A percentile compares a stretch with the other conserved stretches of the same genome.
Conservation (phyloP, 2,888 invertebrate species). For the Eucriotettix oculatus region DNA sequence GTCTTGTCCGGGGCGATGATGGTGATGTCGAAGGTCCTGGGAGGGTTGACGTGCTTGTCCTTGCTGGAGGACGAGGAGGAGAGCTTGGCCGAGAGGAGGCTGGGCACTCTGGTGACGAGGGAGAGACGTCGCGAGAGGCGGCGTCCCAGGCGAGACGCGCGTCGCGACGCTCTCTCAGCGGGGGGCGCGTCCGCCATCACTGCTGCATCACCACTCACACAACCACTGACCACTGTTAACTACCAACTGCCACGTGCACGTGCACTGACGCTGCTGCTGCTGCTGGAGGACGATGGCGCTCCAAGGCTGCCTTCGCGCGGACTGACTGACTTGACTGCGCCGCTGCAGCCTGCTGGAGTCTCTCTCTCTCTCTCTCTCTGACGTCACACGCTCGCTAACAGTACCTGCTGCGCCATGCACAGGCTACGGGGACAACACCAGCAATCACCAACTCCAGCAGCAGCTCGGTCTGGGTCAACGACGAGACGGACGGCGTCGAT, state of each 20-base stretch:
- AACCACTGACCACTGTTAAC: neutral
- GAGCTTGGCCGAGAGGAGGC: constrained; percentile 19
- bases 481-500: no score
- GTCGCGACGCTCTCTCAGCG: neutral
- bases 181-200: constrained; percentile 18
- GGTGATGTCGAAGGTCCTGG: constrained; percentile 39
- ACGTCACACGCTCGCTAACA: no score
- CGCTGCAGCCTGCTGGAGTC: no score
- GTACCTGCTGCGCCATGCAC: no score
- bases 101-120: constrained; percentile 37
- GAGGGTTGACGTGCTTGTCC: constrained; percentile 4
- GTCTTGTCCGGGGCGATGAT: constrained; percentile 47
- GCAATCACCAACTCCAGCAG: no score
- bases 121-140: constrained; percentile 40
- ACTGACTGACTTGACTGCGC: no score
- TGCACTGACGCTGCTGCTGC: neutral
- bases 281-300: no score
- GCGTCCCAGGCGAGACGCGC: constrained; percentile 29
- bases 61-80: neutral
- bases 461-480: no score
- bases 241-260: neutral
- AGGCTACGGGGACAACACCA: no score
- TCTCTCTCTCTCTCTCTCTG: no score
- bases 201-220: neutral
- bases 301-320: no score